A percentile compares a stretch with the other conserved stretches of the same genome.
Conservation (phyloP, 2,888 invertebrate genomes). For the Catocala fraxini region DNA sequence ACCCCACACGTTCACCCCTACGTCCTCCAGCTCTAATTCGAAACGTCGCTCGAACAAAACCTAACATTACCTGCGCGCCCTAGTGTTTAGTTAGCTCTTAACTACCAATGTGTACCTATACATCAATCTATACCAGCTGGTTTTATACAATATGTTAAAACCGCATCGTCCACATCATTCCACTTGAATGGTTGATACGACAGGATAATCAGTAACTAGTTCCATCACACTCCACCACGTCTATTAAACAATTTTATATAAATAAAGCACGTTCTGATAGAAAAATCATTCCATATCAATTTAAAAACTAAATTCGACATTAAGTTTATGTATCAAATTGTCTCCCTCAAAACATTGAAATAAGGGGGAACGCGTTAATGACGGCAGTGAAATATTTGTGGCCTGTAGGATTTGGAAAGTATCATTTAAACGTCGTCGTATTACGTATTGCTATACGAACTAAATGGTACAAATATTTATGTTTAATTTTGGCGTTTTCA, state of each 20-base stretch:
- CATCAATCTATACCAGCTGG: not conserved
- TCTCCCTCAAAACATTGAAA: not conserved
- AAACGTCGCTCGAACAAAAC: conserved; percentile 43
- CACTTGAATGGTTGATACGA: not conserved
- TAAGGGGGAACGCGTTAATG: conserved; percentile 1
- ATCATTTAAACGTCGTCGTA: no score
- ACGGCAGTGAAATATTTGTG: not conserved
- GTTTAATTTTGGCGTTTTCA: no score
- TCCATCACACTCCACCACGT: no score
- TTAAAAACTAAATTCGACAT: no score
- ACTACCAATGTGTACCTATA: conserved; percentile 5
- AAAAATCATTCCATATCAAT: no score
- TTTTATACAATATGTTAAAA: not conserved
- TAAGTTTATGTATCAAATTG: not conserved
- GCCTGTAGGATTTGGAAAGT: no score
- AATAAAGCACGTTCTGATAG: no score
- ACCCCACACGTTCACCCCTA: conserved; percentile 56
- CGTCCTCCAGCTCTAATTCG: conserved; percentile 46
- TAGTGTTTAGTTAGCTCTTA: conserved; percentile 16
- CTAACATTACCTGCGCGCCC: conserved; percentile 45
- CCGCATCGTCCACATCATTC: not conserved
- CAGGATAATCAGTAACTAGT: no score
- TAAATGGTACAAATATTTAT: no score
- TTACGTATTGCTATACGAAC: no score
- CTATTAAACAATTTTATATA: no score